A percentile compares a stretch with the other conserved stretches of the same genome.
phyloP scores from a whole-genome alignment of 2,797 vertebrate genomes.

The Enteromius anoplus region DNA sequence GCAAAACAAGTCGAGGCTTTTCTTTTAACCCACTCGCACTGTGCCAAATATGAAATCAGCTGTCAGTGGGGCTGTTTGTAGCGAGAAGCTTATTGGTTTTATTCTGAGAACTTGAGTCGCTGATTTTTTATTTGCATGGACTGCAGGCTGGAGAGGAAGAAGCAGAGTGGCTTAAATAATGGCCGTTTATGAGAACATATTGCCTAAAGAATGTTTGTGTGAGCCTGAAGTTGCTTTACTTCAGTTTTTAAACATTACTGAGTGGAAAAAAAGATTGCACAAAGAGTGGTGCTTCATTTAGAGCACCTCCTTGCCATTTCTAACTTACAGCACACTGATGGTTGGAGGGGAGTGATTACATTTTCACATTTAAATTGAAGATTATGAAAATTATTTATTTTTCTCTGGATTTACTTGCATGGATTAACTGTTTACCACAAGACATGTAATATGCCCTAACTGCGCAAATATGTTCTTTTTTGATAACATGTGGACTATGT shows the following conservation, averaged over 20 bases:
- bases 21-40: constrained; percentile 25
- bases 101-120: constrained; percentile 27
- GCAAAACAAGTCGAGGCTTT: constrained; percentile 13
- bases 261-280: background rate
- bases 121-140: constrained; percentile 26
- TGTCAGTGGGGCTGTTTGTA: constrained; percentile 16
- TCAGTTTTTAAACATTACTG: background rate
- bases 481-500: background rate
- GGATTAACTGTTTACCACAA: background rate
- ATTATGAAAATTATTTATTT: background rate
- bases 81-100: constrained; percentile 25
- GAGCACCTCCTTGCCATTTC: background rate
- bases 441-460: background rate
- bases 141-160: background rate
- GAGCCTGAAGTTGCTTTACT: background rate
- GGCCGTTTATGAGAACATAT: background rate
- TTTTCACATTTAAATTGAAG: background rate
- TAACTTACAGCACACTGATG: background rate
- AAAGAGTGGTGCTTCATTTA: background rate
- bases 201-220: constrained; percentile 1
- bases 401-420: background rate
- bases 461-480: background rate
- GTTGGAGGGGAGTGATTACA: background rate
- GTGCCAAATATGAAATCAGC: constrained; percentile 17
- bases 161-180: background rate